These are phyloP conservation scores for Henricia sp. DNA, from an alignment of 53 echinoderm and acorn worm species.

Conservation along the genomic window DNA sequence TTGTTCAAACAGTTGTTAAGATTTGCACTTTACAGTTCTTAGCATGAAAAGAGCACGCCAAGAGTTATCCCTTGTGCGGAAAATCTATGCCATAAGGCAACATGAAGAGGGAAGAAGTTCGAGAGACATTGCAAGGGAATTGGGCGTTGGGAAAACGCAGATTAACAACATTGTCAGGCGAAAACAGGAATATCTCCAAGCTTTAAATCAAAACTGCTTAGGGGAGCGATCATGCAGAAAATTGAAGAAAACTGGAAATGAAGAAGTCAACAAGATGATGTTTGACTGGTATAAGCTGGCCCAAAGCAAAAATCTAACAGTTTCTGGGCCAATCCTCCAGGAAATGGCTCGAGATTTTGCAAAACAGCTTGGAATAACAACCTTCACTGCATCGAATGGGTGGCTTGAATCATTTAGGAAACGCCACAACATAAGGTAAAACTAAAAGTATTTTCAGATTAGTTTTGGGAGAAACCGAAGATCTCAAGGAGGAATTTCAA, in stretches of 20 bases:
- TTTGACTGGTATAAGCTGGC: constrained; percentile 54
- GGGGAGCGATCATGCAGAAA: constrained; percentile 40
- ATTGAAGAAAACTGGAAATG: constrained; percentile 56
- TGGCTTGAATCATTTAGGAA: constrained; percentile 70
- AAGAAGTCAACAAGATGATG: constrained; percentile 37
- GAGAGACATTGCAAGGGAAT: neutral
- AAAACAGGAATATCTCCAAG: constrained; percentile 37
- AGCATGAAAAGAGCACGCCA: too few relatives aligned
- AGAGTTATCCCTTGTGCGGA: neutral
- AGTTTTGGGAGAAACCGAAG: too few relatives aligned
- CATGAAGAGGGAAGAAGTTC: constrained; percentile 13
- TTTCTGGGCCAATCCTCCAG: constrained; percentile 47
- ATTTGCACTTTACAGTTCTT: too few relatives aligned
- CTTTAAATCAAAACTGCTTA: neutral
- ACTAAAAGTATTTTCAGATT: too few relatives aligned
- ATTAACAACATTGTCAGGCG: constrained; percentile 60
- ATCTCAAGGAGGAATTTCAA: too few relatives aligned
- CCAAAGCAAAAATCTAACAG: constrained; percentile 16
- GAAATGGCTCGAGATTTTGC: constrained; percentile 55
- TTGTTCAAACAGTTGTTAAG: too few relatives aligned
- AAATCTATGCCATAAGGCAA: constrained; percentile 9
- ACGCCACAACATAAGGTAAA: constrained; percentile 58
- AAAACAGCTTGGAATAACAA: constrained; percentile 25
- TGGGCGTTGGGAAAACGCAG: constrained; percentile 68
- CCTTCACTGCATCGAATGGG: constrained; percentile 70